Conservation (phyloP, 2,797 vertebrate genomes). For the Molothrus aeneus region DNA sequence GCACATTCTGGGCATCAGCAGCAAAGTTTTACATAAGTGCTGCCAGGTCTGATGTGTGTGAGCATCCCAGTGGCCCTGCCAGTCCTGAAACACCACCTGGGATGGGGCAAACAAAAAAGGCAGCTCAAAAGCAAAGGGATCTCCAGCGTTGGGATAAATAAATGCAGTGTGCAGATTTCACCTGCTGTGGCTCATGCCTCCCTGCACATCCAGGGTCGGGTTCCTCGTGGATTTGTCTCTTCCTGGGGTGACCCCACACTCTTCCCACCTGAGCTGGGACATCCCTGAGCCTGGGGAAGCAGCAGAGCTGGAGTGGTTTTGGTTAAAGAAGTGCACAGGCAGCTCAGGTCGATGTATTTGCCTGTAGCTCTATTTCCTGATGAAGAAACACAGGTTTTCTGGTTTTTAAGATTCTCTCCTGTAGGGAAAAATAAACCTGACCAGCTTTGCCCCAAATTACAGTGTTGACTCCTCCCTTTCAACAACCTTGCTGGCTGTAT, state of each 20-base stretch:
- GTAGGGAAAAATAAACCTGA: neutral
- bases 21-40: neutral
- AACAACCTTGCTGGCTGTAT: neutral
- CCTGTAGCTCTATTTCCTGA: neutral
- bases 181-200: rapidly evolving
- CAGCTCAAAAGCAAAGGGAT: neutral
- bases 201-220: rapidly evolving
- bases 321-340: neutral
- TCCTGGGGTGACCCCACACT: neutral
- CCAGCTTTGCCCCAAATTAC: neutral
- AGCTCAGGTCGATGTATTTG: neutral
- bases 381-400: neutral
- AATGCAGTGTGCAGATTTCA: rapidly evolving
- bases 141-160: neutral
- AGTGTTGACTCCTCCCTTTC: neutral
- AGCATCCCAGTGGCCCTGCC: neutral
- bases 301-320: neutral
- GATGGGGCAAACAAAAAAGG: neutral
- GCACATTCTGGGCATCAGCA: neutral
- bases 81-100: neutral
- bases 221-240: neutral
- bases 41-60: neutral
- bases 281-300: rapidly evolving
- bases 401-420: neutral
- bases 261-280: neutral